Percentiles rank a stretch among this genome's conserved stretches.
These are phyloP conservation scores for Balearica regulorum DNA, from an alignment of 2,797 vertebrate genomes.

Conservation along the genomic window DNA sequence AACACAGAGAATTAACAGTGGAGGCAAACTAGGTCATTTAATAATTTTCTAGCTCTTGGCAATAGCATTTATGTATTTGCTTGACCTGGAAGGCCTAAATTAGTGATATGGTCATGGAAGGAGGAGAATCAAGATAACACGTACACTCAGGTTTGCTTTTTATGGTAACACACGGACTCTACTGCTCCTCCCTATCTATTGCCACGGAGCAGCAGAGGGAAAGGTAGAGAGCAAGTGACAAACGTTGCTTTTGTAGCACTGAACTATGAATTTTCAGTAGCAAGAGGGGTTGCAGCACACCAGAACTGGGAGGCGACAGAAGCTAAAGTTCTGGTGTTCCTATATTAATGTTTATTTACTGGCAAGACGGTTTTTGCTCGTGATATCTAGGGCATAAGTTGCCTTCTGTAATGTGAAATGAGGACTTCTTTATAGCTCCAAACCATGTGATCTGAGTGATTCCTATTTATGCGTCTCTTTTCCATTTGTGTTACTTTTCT, in stretches of 20 bases:
- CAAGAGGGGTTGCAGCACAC: neutral
- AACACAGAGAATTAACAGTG: neutral
- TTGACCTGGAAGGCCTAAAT: neutral
- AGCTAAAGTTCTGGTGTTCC: neutral
- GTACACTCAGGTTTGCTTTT: neutral
- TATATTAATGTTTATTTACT: neutral
- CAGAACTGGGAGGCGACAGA: neutral
- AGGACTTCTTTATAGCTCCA: neutral
- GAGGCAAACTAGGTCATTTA: neutral
- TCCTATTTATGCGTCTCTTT: neutral
- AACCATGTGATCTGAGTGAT: neutral
- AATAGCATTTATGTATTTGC: neutral
- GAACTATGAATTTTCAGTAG: neutral
- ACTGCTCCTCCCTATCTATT: neutral
- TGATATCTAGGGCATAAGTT: neutral
- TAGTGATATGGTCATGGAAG: accelerated
- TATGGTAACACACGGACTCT: accelerated
- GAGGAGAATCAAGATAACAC: neutral
- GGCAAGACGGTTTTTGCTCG: neutral
- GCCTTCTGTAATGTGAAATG: neutral
- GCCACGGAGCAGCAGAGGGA: neutral
- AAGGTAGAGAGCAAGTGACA: neutral
- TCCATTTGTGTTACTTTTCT: neutral
- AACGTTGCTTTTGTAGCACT: neutral
- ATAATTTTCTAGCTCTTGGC: neutral